Base-by-base conservation (phyloP, 2,113 vertebrate species). In the Glareola pratincola region DNA sequence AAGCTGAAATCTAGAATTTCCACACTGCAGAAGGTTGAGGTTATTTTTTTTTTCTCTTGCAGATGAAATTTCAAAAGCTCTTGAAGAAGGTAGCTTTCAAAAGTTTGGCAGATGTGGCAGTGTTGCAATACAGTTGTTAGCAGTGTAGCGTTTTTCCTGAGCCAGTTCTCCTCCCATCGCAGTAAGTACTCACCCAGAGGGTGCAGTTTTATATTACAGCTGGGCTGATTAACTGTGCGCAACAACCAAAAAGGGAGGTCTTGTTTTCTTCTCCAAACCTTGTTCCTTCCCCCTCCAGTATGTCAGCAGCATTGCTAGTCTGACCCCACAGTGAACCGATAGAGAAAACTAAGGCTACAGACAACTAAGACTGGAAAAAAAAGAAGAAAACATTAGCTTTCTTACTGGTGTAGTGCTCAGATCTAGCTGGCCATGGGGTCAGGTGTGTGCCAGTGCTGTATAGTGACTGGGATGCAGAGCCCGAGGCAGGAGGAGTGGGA, bases 291-390 rank as follows among this genome's bases (percentile, higher is more conserved):
- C 83, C 50, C 59, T 96, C 86, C 64, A 53, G 62, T 64, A 32
- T 77, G 76, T 89, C 94, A 77, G 68, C 79, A 66, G 27, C 56
- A 81, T 48, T 62, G 50, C 92, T 86, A 2, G 30, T 80, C 80
- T 96, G 96, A 93, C 91, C 92, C 54, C 54, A 21, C 59, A 53
- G 30, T 96, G 92, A 97, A 95, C 89, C 5, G 8, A 63, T 24
- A 56, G 26, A 77, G 79, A 85, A 32, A 85, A 68, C 34, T 41
- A 6, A 88, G 15, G 45, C 86, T 84, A 30, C 37, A 64, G 67
- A 69, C 92, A 92, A 48, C 14, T 10, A 57, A 57, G 23, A 16
- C 43, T 26, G 27, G 27, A 62, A 62, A 39, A 24, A 36, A n/a
- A 21, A 56, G 32, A n/a, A 30, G 12, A 5, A 69, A 88, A 51